Percentiles rank a stretch among this genome's conserved stretches.
Evolutionary conservation across 2,888 invertebrate genomes (phyloP).

Genomic region (Stenotaenia linearis): DNA sequence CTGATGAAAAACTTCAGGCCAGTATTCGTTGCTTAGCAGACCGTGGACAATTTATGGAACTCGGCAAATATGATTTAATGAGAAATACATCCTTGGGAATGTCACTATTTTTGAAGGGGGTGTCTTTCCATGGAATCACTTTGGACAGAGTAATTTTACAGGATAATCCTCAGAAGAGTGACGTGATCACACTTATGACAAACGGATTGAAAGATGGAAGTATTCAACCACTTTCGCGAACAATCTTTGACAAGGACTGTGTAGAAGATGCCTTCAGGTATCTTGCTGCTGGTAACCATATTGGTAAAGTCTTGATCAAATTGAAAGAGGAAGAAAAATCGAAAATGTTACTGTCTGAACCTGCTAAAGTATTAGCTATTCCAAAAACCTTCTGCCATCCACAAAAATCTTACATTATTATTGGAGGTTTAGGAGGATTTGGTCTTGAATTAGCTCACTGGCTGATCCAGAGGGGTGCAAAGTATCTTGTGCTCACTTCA

Average conservation of each 20-base stretch:
- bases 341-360: conserved; percentile 45
- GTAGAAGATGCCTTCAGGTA: conserved; percentile 51
- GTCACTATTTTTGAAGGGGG: conserved; percentile 91
- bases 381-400: conserved; percentile 49
- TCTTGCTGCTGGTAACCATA: conserved; percentile 53
- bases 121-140: conserved; percentile 93
- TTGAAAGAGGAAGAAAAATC: conserved; percentile 72
- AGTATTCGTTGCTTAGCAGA: conserved; percentile 85
- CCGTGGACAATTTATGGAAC: conserved; percentile 94
- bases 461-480: conserved; percentile 82
- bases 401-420: conserved; percentile 37
- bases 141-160: conserved; percentile 85
- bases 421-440: conserved; percentile 89
- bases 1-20: conserved; percentile 89
- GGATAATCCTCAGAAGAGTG: conserved; percentile 61
- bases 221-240: conserved; percentile 50
- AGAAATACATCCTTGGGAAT: conserved; percentile 81
- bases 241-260: conserved; percentile 47
- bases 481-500: conserved; percentile 75
- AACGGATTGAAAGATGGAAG: conserved; percentile 51
- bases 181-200: conserved; percentile 68
- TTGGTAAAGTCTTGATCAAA: conserved; percentile 53
- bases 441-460: conserved; percentile 89
- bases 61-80: conserved; percentile 93
- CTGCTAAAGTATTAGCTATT: conserved; percentile 54